Evolutionary conservation across 2,888 invertebrate species (phyloP), one percentile per base, ranked within the genome.

Genomic region (Microdon myrmicae): DNA sequence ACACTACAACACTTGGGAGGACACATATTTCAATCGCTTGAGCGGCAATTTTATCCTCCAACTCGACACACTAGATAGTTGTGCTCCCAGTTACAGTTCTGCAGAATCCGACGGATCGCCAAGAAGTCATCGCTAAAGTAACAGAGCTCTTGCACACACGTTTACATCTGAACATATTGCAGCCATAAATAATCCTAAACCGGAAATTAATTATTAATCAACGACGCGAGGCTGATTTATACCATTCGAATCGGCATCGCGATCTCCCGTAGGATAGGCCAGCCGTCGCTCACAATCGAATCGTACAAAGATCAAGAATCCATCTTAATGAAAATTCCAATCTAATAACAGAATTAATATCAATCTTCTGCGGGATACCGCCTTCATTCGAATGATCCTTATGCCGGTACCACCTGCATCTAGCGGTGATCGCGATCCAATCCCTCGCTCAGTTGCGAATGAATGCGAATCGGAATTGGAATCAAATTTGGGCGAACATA

Each of bases 141-240:
- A n/a, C n/a, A n/a, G n/a, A n/a, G n/a, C n/a, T n/a, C n/a, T n/a
- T n/a, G n/a, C n/a, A n/a, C n/a, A n/a, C n/a, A n/a, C n/a, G n/a
- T n/a, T n/a, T n/a, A n/a, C n/a, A n/a, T n/a, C n/a, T n/a, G n/a
- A n/a, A 45, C 34, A 39, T 37, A 47, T 29, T 43, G 31, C 43
- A 13, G 28, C 13, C 44, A 55, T 61, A 61, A 56, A 64, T 64
- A 64, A 64, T 58, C 43, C 34, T 58, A 58, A 64, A 64, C 64
- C 74, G 70, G 75, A 76, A 78, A 78, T 77, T 77, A 77, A 78
- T 77, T 77, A 77, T 77, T 77, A 77, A 77, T 76, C 76, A 77
- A 74, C 73, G 71, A 73, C 58, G 56, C 64, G 47, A 37, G 26
- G 41, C 47, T 64, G 64, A 64, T 64, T 64, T 64, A 64, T 64